Base-by-base conservation (phyloP, 2,113 vertebrate genomes). In the Clupea harengus region DNA sequence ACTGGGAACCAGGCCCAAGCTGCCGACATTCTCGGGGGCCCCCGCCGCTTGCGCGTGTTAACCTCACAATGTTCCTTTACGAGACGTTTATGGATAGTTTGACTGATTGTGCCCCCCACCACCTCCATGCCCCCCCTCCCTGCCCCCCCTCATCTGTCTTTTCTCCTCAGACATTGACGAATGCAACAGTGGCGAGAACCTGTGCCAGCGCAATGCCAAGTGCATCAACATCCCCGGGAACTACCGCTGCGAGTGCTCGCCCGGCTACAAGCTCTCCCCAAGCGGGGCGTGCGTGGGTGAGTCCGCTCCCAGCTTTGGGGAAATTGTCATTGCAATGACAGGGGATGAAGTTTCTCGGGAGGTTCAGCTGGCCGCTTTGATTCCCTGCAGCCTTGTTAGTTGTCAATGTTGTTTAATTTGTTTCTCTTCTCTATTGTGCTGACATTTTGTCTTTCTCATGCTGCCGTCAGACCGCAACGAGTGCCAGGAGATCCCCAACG, bases 171-270 rank as follows among this genome's bases (percentile, higher is more conserved):
- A 98, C 90, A 96, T 98, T 25, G 97, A 99, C 0, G 97, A 99
- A 92, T 99, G 98, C 88, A 97, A 96, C 92, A 94, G 94, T 0
- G 94, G 95, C 72, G 96, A 97, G 90, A 97, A 95, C 89, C 95
- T 97, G 83, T 99, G 98, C 94, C 96, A 96, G 82, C 96, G 95
- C 39, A 96, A 97, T 0, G 96, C 96, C 0, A 95, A 96, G 91
- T 99, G 97, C 54, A 93, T 97, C 94, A 98, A 99, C 92, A 96
- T 97, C 91, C 96, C 97, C 0, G 97, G 98, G 60, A 98, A 97
- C 89, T 98, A 96, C 94, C 95, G 95, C 92, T 98, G 97, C 90
- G 95, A 96, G 85, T 99, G 97, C 49, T 95, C 96, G 5, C 95
- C 91, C 0, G 97, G 98, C 0, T 98, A 97, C 94, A 97, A 96